Conservation (phyloP, 2,797 vertebrate genomes). For the Sebastes jordani region DNA sequence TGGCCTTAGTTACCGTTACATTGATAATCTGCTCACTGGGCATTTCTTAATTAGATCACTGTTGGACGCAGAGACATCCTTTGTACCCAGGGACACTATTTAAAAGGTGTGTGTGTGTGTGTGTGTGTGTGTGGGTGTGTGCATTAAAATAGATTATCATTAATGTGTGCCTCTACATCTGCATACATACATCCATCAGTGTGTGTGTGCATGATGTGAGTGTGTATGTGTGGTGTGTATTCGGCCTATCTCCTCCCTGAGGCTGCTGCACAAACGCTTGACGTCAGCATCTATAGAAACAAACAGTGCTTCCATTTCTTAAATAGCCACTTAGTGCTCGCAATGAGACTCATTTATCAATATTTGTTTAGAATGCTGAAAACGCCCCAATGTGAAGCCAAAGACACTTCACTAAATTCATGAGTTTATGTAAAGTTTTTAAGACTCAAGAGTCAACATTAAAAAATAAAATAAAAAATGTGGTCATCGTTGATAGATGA, state of each 20-base stretch:
- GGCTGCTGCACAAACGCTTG: slow-evolving; percentile 16
- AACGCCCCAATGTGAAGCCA: neutral
- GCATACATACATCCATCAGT: neutral
- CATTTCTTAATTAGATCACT: slow-evolving; percentile 59
- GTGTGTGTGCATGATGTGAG: neutral
- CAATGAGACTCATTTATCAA: slow-evolving; percentile 23
- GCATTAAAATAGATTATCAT: neutral
- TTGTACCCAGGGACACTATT: slow-evolving; percentile 38
- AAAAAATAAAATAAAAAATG: neutral
- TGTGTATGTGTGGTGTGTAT: neutral
- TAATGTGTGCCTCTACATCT: slow-evolving; percentile 6
- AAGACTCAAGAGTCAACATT: neutral
- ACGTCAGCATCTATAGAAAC: slow-evolving; percentile 25
- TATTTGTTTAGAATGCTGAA: neutral
- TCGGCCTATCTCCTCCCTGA: slow-evolving; percentile 2
- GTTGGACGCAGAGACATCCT: slow-evolving; percentile 32
- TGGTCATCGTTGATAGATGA: slow-evolving; percentile 24
- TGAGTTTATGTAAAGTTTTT: neutral
- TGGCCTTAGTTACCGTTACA: slow-evolving; percentile 50
- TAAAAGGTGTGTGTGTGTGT: neutral
- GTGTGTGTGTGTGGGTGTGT: neutral
- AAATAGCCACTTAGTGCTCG: slow-evolving; percentile 10
- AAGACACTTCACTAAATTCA: slow-evolving; percentile 11
- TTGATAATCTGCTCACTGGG: slow-evolving; percentile 52
- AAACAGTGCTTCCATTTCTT: slow-evolving; percentile 1